A percentile compares a stretch with the other conserved stretches of the same genome.
These are phyloP conservation scores for Heliconius hortense DNA, from an alignment of 2,888 invertebrate species.

Conservation along the genomic window DNA sequence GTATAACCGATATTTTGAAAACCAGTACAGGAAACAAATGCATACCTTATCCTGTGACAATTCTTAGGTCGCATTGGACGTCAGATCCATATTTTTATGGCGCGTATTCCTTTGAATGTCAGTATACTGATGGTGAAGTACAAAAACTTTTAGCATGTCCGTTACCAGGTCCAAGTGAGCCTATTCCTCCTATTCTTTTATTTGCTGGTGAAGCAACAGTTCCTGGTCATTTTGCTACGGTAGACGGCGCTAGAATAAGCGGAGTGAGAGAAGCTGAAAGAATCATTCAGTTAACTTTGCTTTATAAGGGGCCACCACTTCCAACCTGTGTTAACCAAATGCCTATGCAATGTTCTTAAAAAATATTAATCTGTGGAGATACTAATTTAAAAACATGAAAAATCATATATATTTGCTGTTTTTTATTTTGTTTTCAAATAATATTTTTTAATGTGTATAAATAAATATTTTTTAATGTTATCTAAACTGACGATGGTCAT, in stretches of 20 bases:
- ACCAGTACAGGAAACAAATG: slow-evolving; percentile 82
- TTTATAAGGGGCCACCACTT: slow-evolving; percentile 72
- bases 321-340: slow-evolving; percentile 43
- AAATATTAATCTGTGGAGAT: not conserved
- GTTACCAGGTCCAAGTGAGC: slow-evolving; percentile 82
- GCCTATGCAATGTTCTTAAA: slow-evolving; percentile 16
- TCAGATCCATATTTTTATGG: slow-evolving; percentile 88
- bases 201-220: slow-evolving; percentile 93
- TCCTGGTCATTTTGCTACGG: slow-evolving; percentile 86
- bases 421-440: not conserved
- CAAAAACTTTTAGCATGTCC: slow-evolving; percentile 83
- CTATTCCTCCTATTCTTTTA: slow-evolving; percentile 85
- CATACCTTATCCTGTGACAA: slow-evolving; percentile 85
- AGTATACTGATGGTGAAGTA: slow-evolving; percentile 57
- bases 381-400: too few relatives aligned
- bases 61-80: slow-evolving; percentile 87
- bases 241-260: slow-evolving; percentile 89
- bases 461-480: not conserved
- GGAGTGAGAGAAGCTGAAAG: slow-evolving; percentile 91
- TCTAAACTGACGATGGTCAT: not conserved
- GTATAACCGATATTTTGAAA: slow-evolving; percentile 84
- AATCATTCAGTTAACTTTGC: slow-evolving; percentile 83
- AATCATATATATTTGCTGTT: not conserved
- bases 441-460: not conserved
- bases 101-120: slow-evolving; percentile 84